These are phyloP conservation scores for Heliconius congener DNA, from an alignment of 1,140 invertebrate species.

Conservation along the genomic window DNA sequence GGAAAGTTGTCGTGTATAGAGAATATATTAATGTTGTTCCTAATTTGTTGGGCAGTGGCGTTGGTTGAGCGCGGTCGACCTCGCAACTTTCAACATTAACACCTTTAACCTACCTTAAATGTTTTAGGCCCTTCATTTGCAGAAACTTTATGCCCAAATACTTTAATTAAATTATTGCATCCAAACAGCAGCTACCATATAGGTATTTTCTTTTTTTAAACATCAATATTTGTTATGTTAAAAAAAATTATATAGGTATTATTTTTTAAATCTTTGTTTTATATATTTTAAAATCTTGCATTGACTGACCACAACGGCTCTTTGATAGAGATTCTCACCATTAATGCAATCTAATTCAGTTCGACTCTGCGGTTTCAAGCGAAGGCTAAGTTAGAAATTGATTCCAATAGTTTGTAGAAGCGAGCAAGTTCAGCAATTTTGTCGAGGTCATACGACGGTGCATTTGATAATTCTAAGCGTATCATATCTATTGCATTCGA, in stretches of 20 bases:
- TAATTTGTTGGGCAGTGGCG: conserved; percentile 73
- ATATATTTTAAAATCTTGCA: conserved; percentile 2
- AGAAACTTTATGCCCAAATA: conserved; percentile 14
- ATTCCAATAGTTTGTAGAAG: conserved; percentile 53
- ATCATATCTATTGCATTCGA: conserved; percentile 11
- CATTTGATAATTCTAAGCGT: conserved; percentile 35
- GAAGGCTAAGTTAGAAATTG: conserved; percentile 57
- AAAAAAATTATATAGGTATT: too few relatives aligned
- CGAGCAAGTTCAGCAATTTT: conserved; percentile 50
- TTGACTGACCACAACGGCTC: background rate
- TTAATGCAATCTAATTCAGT: conserved; percentile 58
- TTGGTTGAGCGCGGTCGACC: conserved; percentile 65
- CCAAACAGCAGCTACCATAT: too few relatives aligned
- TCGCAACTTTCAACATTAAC: conserved; percentile 56
- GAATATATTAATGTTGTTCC: conserved; percentile 79
- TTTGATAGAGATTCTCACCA: conserved; percentile 45
- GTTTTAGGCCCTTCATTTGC: conserved; percentile 30
- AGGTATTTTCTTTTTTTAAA: too few relatives aligned
- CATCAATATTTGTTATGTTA: too few relatives aligned
- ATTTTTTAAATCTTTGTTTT: background rate
- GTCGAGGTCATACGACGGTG: conserved; percentile 38
- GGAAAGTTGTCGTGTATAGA: conserved; percentile 73
- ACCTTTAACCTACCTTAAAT: conserved; percentile 56
- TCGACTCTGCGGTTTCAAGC: conserved; percentile 48
- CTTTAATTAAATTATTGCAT: background rate